Evolutionary conservation across 2,888 invertebrate species (phyloP).

Genomic region (Lasioglossum lativentre): DNA sequence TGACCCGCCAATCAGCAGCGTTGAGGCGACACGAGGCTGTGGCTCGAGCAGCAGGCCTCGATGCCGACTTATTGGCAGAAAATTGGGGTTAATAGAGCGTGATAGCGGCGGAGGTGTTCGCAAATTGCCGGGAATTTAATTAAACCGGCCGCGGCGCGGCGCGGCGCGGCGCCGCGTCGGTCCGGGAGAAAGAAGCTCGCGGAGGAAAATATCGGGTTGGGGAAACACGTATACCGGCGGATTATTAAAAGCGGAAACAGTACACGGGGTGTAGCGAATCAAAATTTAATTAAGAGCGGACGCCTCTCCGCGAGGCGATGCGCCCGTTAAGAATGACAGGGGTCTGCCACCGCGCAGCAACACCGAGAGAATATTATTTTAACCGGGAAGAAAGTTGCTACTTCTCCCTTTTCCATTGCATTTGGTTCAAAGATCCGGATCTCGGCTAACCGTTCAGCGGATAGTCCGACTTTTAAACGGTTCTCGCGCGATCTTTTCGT

Average conservation of each 20-base stretch:
- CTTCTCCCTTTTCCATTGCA: background rate
- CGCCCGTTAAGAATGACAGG: slow-evolving; percentile 8
- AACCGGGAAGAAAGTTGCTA: background rate
- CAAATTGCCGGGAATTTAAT: slow-evolving; percentile 55
- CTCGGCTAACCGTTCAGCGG: background rate
- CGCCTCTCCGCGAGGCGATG: slow-evolving; percentile 8
- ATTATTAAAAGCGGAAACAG: slow-evolving; percentile 46
- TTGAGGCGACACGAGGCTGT: background rate
- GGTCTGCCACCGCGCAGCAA: background rate
- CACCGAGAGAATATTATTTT: slow-evolving; percentile 9
- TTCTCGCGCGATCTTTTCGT: slow-evolving; percentile 8
- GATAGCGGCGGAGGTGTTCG: slow-evolving; percentile 27
- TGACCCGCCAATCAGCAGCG: background rate
- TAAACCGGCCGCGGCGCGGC: slow-evolving; percentile 14
- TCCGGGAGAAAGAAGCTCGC: slow-evolving; percentile 22
- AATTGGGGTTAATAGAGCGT: slow-evolving; percentile 35
- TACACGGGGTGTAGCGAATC: slow-evolving; percentile 37
- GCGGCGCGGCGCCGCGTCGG: background rate
- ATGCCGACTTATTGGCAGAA: slow-evolving; percentile 37
- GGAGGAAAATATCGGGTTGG: slow-evolving; percentile 43
- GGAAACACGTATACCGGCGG: slow-evolving; percentile 27
- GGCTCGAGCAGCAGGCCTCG: slow-evolving; percentile 6
- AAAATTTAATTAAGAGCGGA: slow-evolving; percentile 51
- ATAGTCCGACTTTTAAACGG: slow-evolving; percentile 14
- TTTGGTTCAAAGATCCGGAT: background rate